Conservation (phyloP, 2,113 vertebrate species). For the Strigops habroptila region DNA sequence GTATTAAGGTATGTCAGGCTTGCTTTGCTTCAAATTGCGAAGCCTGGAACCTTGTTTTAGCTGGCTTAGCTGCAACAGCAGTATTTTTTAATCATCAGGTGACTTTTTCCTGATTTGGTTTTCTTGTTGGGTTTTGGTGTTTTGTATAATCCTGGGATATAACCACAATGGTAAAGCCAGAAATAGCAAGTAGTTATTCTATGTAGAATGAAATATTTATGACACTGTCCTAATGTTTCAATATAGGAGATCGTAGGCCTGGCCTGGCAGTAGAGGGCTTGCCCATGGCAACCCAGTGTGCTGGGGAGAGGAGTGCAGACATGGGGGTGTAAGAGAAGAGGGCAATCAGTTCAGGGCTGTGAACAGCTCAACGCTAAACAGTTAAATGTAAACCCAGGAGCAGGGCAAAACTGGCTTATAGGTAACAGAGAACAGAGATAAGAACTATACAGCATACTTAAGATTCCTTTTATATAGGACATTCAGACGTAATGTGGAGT, state of each 20-base stretch:
- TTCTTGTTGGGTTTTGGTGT: no score
- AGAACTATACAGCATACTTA: background rate
- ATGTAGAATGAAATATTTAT: background rate
- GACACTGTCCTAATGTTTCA: background rate
- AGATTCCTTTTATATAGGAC: background rate
- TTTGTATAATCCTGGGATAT: background rate
- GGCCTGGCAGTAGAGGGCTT: background rate
- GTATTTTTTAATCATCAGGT: background rate
- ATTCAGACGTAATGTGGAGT: background rate
- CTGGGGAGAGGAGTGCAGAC: background rate
- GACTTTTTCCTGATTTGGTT: background rate
- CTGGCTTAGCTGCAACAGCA: background rate
- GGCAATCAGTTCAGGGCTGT: background rate
- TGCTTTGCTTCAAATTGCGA: background rate
- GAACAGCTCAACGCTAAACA: background rate
- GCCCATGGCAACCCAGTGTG: background rate
- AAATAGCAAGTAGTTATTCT: background rate
- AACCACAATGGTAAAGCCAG: background rate
- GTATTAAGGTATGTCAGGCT: background rate
- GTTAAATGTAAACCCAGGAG: background rate
- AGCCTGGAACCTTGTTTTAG: background rate
- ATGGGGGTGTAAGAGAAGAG: background rate
- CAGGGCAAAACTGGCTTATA: background rate
- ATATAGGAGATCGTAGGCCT: background rate
- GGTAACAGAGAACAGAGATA: background rate